phyloP scores from a whole-genome alignment of 2,888 invertebrate species.

The Pseudococcus jackbeardsleyi region DNA sequence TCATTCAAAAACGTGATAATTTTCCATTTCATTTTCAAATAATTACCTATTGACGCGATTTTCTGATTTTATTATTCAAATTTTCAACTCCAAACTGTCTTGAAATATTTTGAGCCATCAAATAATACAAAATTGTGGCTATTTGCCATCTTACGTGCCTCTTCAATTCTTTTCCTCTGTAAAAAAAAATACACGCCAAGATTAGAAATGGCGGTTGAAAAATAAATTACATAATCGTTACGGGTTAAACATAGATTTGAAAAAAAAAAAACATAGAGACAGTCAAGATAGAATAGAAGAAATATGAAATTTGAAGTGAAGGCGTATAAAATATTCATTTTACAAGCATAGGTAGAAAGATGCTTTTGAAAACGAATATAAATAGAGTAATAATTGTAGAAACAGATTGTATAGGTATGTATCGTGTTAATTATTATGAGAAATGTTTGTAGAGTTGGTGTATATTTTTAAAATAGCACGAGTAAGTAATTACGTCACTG shows the following conservation, averaged over 20 bases:
- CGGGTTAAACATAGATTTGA: neutral
- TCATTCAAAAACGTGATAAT: neutral
- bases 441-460: too few species aligned
- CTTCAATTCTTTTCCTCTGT: conserved; percentile 59
- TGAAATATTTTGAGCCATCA: too few species aligned
- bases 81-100: neutral
- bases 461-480: too few species aligned
- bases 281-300: neutral
- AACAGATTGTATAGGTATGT: neutral
- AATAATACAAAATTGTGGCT: neutral
- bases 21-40: neutral
- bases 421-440: too few species aligned
- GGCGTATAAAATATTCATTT: neutral
- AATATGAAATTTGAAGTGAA: conserved; percentile 19
- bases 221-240: neutral
- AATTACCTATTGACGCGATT: neutral
- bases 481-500: too few species aligned
- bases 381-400: neutral
- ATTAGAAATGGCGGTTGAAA: conserved; percentile 12
- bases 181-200: conserved; percentile 30
- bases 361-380: neutral
- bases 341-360: neutral
- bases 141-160: conserved; percentile 61
- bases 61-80: neutral
- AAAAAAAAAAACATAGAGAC: neutral